phyloP scores from a whole-genome alignment of 2,113 vertebrate species.

The Irena cyanogastra region DNA sequence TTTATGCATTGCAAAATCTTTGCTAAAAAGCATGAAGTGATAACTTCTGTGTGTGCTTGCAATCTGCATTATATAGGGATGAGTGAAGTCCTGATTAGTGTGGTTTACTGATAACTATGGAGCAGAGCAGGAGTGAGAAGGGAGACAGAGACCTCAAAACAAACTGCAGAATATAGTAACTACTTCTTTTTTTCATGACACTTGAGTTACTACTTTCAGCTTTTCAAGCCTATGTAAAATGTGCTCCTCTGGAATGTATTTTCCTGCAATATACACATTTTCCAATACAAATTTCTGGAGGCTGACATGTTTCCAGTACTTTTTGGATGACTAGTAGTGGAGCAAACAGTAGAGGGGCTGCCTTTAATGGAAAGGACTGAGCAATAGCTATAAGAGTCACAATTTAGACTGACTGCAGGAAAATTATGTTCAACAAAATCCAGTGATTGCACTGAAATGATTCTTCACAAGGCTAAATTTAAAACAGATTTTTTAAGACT shows the following conservation, averaged over 20 bases:
- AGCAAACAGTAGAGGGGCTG: background rate
- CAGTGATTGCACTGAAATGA: conserved; percentile 21
- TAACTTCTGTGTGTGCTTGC: background rate
- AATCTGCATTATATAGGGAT: background rate
- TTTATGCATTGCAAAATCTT: background rate
- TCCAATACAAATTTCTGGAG: background rate
- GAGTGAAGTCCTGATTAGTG: background rate
- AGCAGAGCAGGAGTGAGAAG: background rate
- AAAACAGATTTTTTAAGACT: conserved; percentile 9
- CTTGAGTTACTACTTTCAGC: background rate
- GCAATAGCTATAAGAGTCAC: background rate
- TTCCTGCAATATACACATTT: background rate
- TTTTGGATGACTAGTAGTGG: background rate
- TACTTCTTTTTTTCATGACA: background rate
- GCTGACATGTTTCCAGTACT: background rate
- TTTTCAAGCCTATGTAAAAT: background rate
- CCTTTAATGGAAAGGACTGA: background rate
- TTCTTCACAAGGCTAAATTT: conserved; percentile 27
- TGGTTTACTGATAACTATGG: background rate
- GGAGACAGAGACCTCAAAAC: background rate
- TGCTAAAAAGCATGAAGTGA: background rate
- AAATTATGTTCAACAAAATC: background rate
- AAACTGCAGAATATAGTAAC: background rate
- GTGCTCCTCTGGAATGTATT: background rate
- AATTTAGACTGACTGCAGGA: background rate